Evolutionary conservation across 2,797 vertebrate species (phyloP), one percentile per base, ranked within the genome.

Genomic region (Gila robusta): DNA sequence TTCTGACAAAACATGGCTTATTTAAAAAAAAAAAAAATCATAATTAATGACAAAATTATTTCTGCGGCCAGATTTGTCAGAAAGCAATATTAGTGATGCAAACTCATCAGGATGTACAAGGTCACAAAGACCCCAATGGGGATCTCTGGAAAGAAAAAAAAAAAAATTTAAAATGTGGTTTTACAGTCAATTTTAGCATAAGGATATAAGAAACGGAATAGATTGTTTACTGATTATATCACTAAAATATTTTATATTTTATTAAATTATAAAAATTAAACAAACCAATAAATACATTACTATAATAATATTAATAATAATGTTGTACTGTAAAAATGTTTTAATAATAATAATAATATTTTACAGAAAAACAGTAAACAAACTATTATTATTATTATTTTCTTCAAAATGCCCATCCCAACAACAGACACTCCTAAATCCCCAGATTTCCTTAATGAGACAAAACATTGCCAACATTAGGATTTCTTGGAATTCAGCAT

Each of bases 391-490:
- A 17, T 56, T 23, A 5, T 56, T n/a, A 59, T 59, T n/a, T n/a
- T 59, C 8, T 11, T 56, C 54, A 71, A 71, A n/a, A 44, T 44
- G 23, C 69, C 17, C 10, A 37, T 37, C 23, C 23, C 9, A 21
- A 5, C 17, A 37, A 70, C 67, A 41, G 6, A 16, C 39, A 72
- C 23, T 44, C 11, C 6, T 28, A 73, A 62, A 73, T 49, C 5
- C n/a, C 7, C 16, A 28, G 7, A 10, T 73, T 47, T 17, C n/a
- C 4, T 28, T 47, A 47, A 73, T 28, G 14, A 73, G 23, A 14
- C 14, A 26, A 73, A 73, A 72, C 41, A 72, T 47, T 72, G 8
- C n/a, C n/a, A 28, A 47, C 44, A 73, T 73, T 74, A 74, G 26
- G 26, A 32, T 49, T 74, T 74, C 26, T 74, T 32, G 26, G 17